Evolutionary conservation across 2,113 vertebrate species (phyloP).

Genomic region (Ptilonorhynchus violaceus): DNA sequence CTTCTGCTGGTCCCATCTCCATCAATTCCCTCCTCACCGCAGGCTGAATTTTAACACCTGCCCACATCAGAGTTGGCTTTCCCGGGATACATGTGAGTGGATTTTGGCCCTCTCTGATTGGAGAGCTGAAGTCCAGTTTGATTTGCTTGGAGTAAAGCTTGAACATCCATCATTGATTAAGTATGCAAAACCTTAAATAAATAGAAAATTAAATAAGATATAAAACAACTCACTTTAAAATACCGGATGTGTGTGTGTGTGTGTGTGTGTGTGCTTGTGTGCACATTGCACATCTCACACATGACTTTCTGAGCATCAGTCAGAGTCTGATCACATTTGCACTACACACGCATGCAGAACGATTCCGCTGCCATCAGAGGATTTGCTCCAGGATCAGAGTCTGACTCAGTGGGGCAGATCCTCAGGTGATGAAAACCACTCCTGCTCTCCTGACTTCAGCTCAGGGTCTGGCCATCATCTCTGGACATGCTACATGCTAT

Average conservation of each 20-base stretch:
- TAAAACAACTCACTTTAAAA: slow-evolving; percentile 6
- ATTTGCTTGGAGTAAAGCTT: background rate
- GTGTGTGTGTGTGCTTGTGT: background rate
- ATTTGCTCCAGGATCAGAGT: background rate
- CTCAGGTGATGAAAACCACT: background rate
- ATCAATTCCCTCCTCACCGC: background rate
- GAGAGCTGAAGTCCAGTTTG: background rate
- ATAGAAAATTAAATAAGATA: slow-evolving; percentile 34
- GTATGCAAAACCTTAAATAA: slow-evolving; percentile 29
- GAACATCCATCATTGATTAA: slow-evolving; percentile 2
- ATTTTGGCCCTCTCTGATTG: background rate
- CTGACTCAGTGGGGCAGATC: background rate
- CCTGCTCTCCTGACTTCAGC: background rate
- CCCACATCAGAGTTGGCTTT: background rate
- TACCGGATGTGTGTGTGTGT: background rate
- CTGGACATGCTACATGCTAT: slow-evolving; percentile 55
- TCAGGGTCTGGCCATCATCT: slow-evolving; percentile 14
- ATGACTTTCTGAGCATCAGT: background rate
- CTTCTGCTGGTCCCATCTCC: background rate
- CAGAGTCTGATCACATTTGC: slow-evolving; percentile 2
- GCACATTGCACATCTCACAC: background rate
- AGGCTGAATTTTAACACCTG: background rate
- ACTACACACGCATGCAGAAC: background rate
- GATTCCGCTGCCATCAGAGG: background rate
- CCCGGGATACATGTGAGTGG: background rate